Evolutionary conservation across 2,888 invertebrate species (phyloP).

Genomic region (Vandiemenella viatica): DNA sequence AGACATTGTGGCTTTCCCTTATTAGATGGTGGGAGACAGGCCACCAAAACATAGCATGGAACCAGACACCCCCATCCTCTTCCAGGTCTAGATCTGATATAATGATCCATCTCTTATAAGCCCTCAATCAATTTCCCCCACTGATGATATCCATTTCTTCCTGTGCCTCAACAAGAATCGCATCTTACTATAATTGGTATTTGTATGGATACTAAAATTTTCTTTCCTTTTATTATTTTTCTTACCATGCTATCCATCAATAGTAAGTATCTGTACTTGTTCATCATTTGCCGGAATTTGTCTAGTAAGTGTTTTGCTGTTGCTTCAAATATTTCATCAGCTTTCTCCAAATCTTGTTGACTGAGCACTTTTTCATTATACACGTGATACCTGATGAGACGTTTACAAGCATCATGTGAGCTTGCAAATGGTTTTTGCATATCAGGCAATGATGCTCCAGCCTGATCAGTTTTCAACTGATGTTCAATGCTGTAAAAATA

Average conservation of each 20-base stretch:
- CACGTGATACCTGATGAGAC: conserved; percentile 62
- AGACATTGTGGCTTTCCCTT: too few species aligned
- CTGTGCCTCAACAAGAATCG: too few species aligned
- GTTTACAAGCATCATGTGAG: conserved; percentile 57
- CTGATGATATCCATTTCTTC: too few species aligned
- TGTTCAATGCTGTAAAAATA: conserved; percentile 48
- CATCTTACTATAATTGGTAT: background rate
- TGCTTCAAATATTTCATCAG: conserved; percentile 47
- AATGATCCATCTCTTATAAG: too few species aligned
- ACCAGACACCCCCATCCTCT: too few species aligned
- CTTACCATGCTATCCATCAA: conserved; percentile 66
- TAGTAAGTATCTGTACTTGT: conserved; percentile 55
- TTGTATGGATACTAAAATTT: too few species aligned
- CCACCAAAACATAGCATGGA: too few species aligned
- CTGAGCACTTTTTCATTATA: conserved; percentile 48
- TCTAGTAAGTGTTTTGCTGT: conserved; percentile 50
- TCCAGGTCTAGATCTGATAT: too few species aligned
- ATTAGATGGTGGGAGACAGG: too few species aligned
- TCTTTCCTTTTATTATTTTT: too few species aligned
- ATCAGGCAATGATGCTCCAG: conserved; percentile 56
- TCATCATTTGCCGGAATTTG: conserved; percentile 53
- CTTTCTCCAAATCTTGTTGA: conserved; percentile 47
- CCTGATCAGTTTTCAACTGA: conserved; percentile 58
- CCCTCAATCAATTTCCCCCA: too few species aligned
- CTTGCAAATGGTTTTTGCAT: conserved; percentile 52